These are phyloP conservation scores for Catharus minimus DNA, from an alignment of 2,113 vertebrate genomes.

Conservation along the genomic window DNA sequence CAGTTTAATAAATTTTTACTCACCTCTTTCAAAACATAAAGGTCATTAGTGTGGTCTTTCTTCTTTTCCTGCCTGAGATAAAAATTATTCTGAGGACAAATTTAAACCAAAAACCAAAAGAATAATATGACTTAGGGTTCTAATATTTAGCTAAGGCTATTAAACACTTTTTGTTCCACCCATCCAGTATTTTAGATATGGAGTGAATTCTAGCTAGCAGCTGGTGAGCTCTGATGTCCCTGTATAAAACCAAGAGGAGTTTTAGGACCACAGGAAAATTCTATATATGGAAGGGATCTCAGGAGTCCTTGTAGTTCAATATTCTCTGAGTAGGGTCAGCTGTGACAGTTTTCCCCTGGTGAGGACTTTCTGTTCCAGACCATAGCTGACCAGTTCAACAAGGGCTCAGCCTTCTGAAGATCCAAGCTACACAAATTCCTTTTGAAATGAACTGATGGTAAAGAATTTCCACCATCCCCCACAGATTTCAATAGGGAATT, in stretches of 20 bases:
- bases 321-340: neutral
- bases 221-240: neutral
- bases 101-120: neutral
- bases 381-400: neutral
- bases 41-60: slow-evolving; percentile 30
- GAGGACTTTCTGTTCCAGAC: neutral
- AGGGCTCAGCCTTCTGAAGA: neutral
- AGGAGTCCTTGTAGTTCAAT: neutral
- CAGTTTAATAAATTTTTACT: slow-evolving; percentile 58
- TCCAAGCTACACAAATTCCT: neutral
- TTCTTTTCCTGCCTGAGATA: neutral
- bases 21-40: slow-evolving; percentile 47
- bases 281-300: neutral
- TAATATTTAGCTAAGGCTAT: slow-evolving; percentile 41
- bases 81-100: slow-evolving; percentile 34
- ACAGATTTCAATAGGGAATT: neutral
- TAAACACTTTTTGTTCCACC: neutral
- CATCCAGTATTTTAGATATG: neutral
- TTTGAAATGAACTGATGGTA: neutral
- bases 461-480: neutral
- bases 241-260: neutral
- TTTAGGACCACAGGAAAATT: neutral
- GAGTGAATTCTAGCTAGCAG: neutral
- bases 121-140: slow-evolving; percentile 14
- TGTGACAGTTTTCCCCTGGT: neutral